Evolutionary conservation across 2,888 invertebrate genomes (phyloP).

Genomic region (Phytoseiulus persimilis): DNA sequence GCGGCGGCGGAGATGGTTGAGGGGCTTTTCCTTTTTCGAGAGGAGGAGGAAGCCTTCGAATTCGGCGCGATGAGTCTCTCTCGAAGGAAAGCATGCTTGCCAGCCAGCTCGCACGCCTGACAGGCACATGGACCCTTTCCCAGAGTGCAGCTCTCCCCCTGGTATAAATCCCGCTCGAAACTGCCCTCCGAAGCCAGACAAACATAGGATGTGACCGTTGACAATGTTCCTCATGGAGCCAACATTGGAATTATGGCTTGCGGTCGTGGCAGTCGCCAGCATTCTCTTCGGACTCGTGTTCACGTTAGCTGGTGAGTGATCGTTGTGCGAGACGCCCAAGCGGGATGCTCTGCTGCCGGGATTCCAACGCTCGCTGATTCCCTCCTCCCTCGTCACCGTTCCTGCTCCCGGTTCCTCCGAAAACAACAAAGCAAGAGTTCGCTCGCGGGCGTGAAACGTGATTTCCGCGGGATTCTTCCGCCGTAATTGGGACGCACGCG

Average conservation of each 20-base stretch:
- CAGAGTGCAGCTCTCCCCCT: background rate
- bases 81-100: slow-evolving; percentile 5
- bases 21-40: background rate
- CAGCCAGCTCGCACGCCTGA: background rate
- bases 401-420: background rate
- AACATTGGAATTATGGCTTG: slow-evolving; percentile 33
- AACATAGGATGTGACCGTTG: slow-evolving; percentile 25
- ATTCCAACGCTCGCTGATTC: background rate
- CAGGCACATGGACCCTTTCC: background rate
- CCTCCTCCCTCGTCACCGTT: background rate
- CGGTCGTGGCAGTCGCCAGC: slow-evolving; percentile 25
- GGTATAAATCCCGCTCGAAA: background rate
- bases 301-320: slow-evolving; percentile 30
- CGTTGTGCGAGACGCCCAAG: background rate
- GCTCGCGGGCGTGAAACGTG: background rate
- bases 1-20: background rate
- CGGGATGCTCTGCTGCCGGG: too few species aligned
- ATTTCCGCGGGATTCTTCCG: background rate
- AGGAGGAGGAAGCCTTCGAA: background rate
- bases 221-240: slow-evolving; percentile 38
- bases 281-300: slow-evolving; percentile 26
- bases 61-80: background rate
- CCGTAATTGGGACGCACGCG: background rate
- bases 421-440: background rate
- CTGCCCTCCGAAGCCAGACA: slow-evolving; percentile 10